Base-by-base conservation (phyloP, 2,113 vertebrate genomes). In the Microcebus murinus region DNA sequence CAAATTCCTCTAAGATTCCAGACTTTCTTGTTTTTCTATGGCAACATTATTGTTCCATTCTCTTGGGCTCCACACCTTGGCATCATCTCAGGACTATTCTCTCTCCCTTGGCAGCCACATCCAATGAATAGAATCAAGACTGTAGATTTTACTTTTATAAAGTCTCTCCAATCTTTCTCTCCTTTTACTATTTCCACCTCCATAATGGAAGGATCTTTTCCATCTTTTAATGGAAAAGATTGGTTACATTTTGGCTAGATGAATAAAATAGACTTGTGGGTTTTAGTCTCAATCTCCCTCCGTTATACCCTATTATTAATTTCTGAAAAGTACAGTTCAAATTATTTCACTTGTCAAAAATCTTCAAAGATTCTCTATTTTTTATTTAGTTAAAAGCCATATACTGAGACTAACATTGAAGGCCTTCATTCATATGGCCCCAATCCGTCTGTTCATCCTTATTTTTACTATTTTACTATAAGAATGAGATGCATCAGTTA, bases 1-100 rank as follows among this genome's bases (percentile, higher is more conserved):
- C 80, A 39, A 81, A 45, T 94, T 82, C 59, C 93, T 93, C 87
- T 12, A 50, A 86, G 88, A 91, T 63, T 81, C 39, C 45, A 87
- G 73, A 83, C 50, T 87, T 88, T 77, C 63, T 90, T 87, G 23
- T 67, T 42, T 97, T n/a, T 95, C 90, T 80, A 71, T 90, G 59
- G 76, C 68, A 95, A 90, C 90, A 61, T 57, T 81, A 65, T 93
- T 91, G 86, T 97, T 84, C 34, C 52, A 81, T 12, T 94, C 76
- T 76, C 79, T 23, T 67, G 87, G 74, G 83, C 79, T 83, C 73
- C 45, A 83, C 59, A 87, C n/a, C 42, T 59, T 89, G 90, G 90
- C 79, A 74, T 80, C 52, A 15, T 93, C 68, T 91, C 82, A 29
- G 73, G 73, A 55, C 73, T 95, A 70, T 73, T 83, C 29, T 70